A percentile compares a stretch with the other conserved stretches of the same genome.
phyloP scores from a whole-genome alignment of 2,113 vertebrate species.

The Tapirus terrestris region DNA sequence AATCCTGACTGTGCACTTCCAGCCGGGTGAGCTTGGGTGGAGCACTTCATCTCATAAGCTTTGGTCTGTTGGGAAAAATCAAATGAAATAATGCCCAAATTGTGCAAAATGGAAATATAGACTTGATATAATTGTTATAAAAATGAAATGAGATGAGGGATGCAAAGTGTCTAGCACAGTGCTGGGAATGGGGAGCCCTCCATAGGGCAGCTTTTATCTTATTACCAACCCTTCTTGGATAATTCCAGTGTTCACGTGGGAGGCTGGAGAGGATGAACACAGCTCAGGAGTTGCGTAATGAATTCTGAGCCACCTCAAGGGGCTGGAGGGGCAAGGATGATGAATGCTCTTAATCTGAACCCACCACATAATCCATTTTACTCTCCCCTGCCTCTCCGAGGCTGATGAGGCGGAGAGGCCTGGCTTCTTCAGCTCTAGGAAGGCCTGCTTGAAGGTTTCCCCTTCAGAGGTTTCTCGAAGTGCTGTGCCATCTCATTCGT shows the following conservation, averaged over 20 bases:
- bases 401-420: background rate
- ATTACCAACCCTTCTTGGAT: background rate
- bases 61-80: background rate
- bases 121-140: background rate
- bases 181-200: background rate
- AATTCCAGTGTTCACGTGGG: rapidly evolving
- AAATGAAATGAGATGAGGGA: background rate
- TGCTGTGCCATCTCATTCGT: background rate
- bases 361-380: background rate
- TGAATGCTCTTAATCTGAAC: constrained; percentile 19
- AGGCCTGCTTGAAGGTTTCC: background rate
- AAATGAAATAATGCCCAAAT: background rate
- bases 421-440: background rate
- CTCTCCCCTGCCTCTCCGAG: background rate
- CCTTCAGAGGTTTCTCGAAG: background rate
- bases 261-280: background rate
- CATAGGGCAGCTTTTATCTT: background rate
- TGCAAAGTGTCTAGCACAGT: background rate
- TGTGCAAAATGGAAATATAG: background rate
- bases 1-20: background rate
- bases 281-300: background rate
- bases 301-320: background rate
- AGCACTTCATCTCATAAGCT: background rate
- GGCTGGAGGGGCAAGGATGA: background rate
- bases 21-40: background rate